Percentiles rank a stretch among this genome's conserved stretches.
Evolutionary conservation across 1,140 invertebrate species (phyloP).

Genomic region (Kradibia gibbosae): DNA sequence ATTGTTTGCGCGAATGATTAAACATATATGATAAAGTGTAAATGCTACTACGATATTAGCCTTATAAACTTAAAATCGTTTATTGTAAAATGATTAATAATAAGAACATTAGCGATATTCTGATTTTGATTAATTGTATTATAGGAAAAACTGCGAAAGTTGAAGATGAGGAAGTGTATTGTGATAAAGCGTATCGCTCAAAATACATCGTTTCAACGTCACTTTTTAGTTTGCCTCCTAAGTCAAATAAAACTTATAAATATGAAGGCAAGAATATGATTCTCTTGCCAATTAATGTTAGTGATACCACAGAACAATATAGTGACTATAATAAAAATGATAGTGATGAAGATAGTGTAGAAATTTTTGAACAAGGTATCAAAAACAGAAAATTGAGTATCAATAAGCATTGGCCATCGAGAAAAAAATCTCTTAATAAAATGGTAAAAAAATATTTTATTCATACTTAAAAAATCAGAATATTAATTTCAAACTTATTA

Average conservation of each 20-base stretch:
- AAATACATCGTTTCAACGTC: slow-evolving; percentile 31
- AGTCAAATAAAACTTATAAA: background rate
- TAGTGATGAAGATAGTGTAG: background rate
- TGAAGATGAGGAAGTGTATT: background rate
- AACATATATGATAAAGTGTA: too few species aligned
- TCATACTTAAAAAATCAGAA: background rate
- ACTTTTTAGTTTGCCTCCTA: background rate
- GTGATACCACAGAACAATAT: background rate
- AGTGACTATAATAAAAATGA: background rate
- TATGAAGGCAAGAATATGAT: background rate
- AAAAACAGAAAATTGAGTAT: background rate
- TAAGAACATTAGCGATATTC: too few species aligned
- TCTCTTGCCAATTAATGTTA: background rate
- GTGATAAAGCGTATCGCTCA: slow-evolving; percentile 10
- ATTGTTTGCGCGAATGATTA: too few species aligned
- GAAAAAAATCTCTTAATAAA: background rate
- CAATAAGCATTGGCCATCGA: background rate
- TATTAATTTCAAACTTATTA: too few species aligned
- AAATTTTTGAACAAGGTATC: background rate
- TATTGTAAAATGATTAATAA: too few species aligned
- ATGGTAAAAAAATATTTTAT: background rate
- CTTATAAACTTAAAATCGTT: too few species aligned
- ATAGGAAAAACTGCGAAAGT: background rate
- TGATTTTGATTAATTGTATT: too few species aligned
- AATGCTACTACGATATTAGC: too few species aligned